Percentiles rank a stretch among this genome's conserved stretches.
Evolutionary conservation across 2,113 vertebrate genomes (phyloP).

Genomic region (Melierax canorus): DNA sequence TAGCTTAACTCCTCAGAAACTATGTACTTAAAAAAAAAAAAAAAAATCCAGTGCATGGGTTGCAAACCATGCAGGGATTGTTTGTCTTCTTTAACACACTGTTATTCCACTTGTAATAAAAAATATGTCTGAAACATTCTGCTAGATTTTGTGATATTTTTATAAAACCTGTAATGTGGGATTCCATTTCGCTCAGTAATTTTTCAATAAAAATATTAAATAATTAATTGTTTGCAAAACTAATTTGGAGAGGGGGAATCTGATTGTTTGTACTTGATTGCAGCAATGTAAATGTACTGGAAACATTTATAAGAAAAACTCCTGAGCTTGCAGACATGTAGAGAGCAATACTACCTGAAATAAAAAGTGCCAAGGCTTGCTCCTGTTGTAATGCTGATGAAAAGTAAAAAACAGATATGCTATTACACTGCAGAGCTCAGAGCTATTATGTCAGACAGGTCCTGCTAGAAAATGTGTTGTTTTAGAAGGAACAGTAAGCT

Average conservation of each 20-base stretch:
- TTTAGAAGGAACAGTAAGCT: not conserved
- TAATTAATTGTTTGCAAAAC: not conserved
- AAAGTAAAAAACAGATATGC: not conserved
- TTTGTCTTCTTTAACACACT: not conserved
- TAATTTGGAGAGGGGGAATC: fast-evolving
- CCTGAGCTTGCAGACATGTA: not conserved
- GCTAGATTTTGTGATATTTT: not conserved
- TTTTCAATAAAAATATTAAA: not conserved
- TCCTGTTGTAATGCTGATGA: not conserved
- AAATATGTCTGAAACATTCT: not conserved
- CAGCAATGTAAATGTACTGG: not conserved
- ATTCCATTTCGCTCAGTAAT: not conserved
- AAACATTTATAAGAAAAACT: not conserved
- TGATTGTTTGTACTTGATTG: not conserved
- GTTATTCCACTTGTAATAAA: not conserved
- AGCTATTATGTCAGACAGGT: not conserved
- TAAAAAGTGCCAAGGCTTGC: not conserved
- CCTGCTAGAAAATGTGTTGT: not conserved
- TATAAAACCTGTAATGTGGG: not conserved
- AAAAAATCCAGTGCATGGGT: not conserved
- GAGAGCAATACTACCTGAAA: not conserved
- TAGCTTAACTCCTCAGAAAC: not conserved
- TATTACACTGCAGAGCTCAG: not conserved
- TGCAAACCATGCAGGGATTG: not conserved
- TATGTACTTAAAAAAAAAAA: not conserved